These are phyloP conservation scores for Eilema depressum DNA, from an alignment of 2,888 invertebrate species.

Conservation along the genomic window DNA sequence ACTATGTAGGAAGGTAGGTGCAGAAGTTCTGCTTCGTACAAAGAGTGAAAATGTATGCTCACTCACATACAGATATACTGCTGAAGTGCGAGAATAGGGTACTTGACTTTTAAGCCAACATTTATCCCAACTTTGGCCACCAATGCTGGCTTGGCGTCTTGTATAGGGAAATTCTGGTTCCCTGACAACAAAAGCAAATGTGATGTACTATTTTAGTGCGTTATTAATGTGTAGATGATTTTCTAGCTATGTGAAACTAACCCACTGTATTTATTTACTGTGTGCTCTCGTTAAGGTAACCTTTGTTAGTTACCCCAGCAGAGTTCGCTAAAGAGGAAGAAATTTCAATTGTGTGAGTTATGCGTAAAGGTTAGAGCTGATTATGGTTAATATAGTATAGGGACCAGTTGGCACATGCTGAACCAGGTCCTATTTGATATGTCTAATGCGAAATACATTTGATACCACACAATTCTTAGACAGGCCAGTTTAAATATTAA, in stretches of 20 bases:
- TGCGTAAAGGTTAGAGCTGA: slow-evolving; percentile 28
- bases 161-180: no score
- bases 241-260: background rate
- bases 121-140: background rate
- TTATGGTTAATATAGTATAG: no score
- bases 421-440: background rate
- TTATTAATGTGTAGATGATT: no score
- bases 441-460: background rate
- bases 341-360: slow-evolving; percentile 57
- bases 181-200: no score
- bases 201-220: no score
- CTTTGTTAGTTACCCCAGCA: slow-evolving; percentile 43
- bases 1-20: background rate
- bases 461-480: background rate
- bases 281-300: slow-evolving; percentile 61
- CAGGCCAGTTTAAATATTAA: no score
- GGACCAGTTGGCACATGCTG: no score
- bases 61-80: background rate
- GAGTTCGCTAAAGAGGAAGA: slow-evolving; percentile 53
- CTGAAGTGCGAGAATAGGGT: background rate
- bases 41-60: background rate
- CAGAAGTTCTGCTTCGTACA: background rate
- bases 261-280: background rate
- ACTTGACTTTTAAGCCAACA: background rate
- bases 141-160: no score